Percentiles rank a stretch among this genome's conserved stretches.
These are phyloP conservation scores for Antechinus stuartii DNA, from an alignment of 2,113 vertebrate species.

Conservation along the genomic window DNA sequence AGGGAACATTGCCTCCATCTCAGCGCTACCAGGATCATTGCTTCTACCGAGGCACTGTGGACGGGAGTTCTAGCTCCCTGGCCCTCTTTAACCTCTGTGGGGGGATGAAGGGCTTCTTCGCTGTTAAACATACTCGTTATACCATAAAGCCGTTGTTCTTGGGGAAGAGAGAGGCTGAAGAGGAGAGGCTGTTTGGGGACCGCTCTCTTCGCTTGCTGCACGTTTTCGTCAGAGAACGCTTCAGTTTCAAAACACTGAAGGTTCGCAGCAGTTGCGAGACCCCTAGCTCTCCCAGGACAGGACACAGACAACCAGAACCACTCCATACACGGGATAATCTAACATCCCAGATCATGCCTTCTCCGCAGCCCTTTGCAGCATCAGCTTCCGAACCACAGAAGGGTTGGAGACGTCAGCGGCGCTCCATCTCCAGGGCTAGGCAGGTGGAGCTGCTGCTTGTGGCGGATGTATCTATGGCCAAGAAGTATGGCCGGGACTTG, in stretches of 20 bases:
- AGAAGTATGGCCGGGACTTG: constrained; percentile 93
- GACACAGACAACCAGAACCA: constrained; percentile 34
- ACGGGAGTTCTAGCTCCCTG: constrained; percentile 91
- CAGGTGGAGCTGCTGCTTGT: constrained; percentile 98
- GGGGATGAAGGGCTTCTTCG: constrained; percentile 94
- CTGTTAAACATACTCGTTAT: constrained; percentile 90
- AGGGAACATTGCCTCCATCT: constrained; percentile 44
- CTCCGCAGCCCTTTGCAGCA: not conserved
- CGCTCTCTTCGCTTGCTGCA: constrained; percentile 86
- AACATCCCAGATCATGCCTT: not conserved
- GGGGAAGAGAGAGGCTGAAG: constrained; percentile 78
- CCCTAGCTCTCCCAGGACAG: not conserved
- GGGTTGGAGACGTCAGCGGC: constrained; percentile 76
- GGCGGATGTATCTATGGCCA: constrained; percentile 93
- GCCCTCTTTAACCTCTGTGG: constrained; percentile 93
- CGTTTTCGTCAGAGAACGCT: constrained; percentile 89
- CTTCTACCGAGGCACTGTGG: constrained; percentile 93
- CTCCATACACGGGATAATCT: constrained; percentile 48
- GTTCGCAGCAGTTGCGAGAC: constrained; percentile 84
- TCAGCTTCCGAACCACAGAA: constrained; percentile 20
- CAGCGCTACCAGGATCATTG: constrained; percentile 83
- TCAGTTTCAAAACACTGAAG: constrained; percentile 90
- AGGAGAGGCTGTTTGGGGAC: constrained; percentile 82
- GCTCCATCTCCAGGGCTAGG: constrained; percentile 93
- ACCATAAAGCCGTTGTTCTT: constrained; percentile 87